phyloP scores from a whole-genome alignment of 1,140 invertebrate genomes.

The Charaxes varanes region DNA sequence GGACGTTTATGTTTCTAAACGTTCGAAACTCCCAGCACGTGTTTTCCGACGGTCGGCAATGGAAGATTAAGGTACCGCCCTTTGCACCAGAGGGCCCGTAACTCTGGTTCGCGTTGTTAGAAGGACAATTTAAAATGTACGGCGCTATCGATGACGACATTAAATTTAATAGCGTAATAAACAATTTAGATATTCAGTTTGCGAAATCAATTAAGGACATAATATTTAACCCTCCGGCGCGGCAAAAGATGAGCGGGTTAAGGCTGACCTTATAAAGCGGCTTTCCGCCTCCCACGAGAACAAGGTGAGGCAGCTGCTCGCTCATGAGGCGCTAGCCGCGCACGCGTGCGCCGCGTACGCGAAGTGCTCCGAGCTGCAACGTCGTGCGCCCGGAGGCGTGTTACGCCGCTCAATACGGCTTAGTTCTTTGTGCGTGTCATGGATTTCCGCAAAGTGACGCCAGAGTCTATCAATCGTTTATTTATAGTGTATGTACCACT shows the following conservation, averaged over 20 bases:
- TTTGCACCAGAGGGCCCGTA: conserved; percentile 9
- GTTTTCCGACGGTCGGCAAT: too few species aligned
- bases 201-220: conserved; percentile 13
- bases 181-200: conserved; percentile 5
- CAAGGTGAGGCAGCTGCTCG: conserved; percentile 17
- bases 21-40: too few species aligned
- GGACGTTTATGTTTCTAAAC: too few species aligned
- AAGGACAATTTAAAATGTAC: conserved; percentile 9
- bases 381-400: too few species aligned
- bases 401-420: too few species aligned
- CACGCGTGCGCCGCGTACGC: too few species aligned
- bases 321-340: conserved; percentile 17
- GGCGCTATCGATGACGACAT: not conserved
- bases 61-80: too few species aligned
- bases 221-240: conserved; percentile 5
- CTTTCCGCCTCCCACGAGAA: conserved; percentile 17
- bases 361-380: too few species aligned
- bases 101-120: conserved; percentile 14
- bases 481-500: too few species aligned
- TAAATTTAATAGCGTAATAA: conserved; percentile 10
- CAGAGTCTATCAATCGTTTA: too few species aligned
- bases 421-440: too few species aligned
- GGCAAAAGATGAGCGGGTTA: conserved; percentile 12
- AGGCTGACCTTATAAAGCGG: conserved; percentile 16
- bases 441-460: too few species aligned